Base-by-base conservation (phyloP, 2,113 vertebrate species). In the Ginglymostoma cirratum region DNA sequence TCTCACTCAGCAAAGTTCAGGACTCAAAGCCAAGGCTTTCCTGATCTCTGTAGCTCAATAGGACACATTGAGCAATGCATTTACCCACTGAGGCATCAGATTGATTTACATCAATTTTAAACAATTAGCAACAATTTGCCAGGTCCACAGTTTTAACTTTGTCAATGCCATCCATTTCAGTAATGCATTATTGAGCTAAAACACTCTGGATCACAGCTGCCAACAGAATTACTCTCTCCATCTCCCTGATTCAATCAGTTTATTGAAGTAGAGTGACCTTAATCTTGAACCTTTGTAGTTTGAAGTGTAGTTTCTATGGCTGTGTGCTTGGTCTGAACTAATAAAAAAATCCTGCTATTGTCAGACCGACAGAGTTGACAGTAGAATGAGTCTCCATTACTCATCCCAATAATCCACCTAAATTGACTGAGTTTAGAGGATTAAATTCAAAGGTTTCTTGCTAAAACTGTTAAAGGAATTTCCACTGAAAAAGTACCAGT, bases 231-330 rank as follows among this genome's bases (percentile, higher is more conserved):
- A n/a, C 52, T 92, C 15, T 61, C 55, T 92, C 52, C 52, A 92
- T 55, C 52, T 92, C 55, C 30, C 30, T 65, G 52, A 61, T 92
- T 61, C 55, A 61, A 92, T 92, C 87, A 92, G 87, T 92, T 65
- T 92, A 92, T 92, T 92, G 87, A 61, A 92, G 87, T 34, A 92
- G 12, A 55, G 30, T 65, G 87, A 61, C 87, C 87, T 92, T 92
- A 92, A 92, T 92, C 52, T 61, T 92, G 87, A 92, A 92, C 87
- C 34, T 34, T 65, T 14, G 52, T 92, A 61, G 87, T 92, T 92
- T 61, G 30, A 61, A 65, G 87, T 92, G 65, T 92, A 65, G 27
- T 92, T 92, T 65, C 52, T 17, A 17, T 4, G 34, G 52, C 87
- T 92, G 87, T 17, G 15, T 30, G 52, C 52, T 92, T 17, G 55